These are phyloP conservation scores for Hydrotaea cyrtoneurina DNA, from an alignment of 2,888 invertebrate genomes.

Conservation along the genomic window DNA sequence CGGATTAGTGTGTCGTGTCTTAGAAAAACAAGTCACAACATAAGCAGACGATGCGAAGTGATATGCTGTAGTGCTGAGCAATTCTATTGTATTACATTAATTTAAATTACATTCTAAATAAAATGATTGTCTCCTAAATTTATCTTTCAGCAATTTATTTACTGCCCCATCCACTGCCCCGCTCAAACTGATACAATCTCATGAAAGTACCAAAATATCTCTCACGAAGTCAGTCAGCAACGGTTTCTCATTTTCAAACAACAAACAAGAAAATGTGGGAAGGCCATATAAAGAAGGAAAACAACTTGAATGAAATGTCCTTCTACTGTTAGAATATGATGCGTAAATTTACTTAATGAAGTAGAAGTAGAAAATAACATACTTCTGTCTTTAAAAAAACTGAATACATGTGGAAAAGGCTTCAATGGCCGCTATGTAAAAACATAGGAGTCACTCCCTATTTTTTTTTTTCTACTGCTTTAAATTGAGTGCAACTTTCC, in stretches of 20 bases:
- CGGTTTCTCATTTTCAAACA: neutral
- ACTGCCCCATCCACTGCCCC: neutral
- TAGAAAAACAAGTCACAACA: neutral
- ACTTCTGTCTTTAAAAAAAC: no score
- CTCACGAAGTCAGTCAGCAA: neutral
- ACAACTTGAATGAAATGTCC: constrained; percentile 1
- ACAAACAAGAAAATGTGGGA: neutral
- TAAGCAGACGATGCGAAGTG: neutral
- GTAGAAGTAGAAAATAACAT: no score
- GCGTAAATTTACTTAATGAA: neutral
- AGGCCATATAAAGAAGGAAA: neutral
- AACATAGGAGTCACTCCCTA: no score
- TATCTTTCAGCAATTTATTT: neutral
- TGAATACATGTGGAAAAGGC: no score
- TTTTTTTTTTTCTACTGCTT: no score
- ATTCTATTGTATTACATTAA: neutral
- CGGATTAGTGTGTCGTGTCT: neutral
- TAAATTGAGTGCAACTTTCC: no score
- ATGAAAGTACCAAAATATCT: neutral
- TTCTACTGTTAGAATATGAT: neutral
- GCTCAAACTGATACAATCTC: neutral
- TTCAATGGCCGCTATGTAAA: no score
- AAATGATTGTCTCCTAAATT: neutral
- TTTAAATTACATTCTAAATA: neutral
- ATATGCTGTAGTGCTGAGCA: neutral